Conservation (phyloP, 2,113 vertebrate species). For the Pao palembangensis region DNA sequence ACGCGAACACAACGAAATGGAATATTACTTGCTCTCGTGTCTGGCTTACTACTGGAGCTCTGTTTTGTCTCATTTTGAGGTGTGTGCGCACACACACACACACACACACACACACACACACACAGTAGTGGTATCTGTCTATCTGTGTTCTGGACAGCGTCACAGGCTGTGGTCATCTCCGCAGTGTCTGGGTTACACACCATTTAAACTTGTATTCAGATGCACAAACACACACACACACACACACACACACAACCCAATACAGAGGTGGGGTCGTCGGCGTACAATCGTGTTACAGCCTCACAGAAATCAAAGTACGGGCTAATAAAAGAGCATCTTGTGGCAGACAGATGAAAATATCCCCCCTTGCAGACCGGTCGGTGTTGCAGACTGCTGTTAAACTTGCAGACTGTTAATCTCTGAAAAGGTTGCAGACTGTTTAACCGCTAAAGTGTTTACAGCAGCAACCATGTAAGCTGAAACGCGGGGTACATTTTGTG, state of each 20-base stretch:
- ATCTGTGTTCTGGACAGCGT: constrained; percentile 67
- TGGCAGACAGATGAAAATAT: no score
- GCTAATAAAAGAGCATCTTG: no score
- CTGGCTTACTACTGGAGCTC: constrained; percentile 69
- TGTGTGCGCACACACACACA: constrained; percentile 28
- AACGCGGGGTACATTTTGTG: background rate
- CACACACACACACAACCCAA: constrained; percentile 28
- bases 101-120: constrained; percentile 33
- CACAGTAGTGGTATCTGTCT: constrained; percentile 55
- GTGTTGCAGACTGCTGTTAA: no score
- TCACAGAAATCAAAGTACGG: no score
- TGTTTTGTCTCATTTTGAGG: constrained; percentile 58
- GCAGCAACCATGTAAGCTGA: background rate
- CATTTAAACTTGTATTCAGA: constrained; percentile 63
- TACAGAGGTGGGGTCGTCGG: constrained; percentile 1
- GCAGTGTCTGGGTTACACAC: constrained; percentile 60
- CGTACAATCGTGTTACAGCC: constrained; percentile 26
- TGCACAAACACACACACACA: constrained; percentile 32
- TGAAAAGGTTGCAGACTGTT: no score
- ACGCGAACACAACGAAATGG: constrained; percentile 74
- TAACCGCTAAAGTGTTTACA: background rate
- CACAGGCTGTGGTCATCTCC: constrained; percentile 59
- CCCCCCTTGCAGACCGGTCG: no score
- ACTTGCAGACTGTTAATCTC: no score
- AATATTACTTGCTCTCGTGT: constrained; percentile 74